phyloP scores from a whole-genome alignment of 2,113 vertebrate species.

The Neofelis nebulosa region DNA sequence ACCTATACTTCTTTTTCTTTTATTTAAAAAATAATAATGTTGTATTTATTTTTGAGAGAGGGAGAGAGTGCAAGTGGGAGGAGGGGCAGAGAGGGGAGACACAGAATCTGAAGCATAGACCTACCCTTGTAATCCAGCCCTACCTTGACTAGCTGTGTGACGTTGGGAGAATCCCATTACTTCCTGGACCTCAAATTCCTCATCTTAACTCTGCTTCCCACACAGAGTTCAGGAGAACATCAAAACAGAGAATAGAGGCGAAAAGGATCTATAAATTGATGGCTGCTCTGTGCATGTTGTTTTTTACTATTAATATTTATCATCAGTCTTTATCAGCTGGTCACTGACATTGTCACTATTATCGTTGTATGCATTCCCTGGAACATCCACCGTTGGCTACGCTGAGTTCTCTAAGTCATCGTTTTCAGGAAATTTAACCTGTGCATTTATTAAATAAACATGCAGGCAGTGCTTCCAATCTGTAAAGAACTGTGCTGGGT shows the following conservation, averaged over 20 bases:
- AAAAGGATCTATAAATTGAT: background rate
- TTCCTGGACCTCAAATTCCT: background rate
- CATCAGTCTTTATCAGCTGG: background rate
- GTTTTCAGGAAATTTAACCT: background rate
- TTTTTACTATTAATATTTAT: conserved; percentile 36
- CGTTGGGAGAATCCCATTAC: background rate
- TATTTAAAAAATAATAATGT: too few relatives aligned
- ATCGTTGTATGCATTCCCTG: background rate
- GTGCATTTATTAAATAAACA: conserved; percentile 61
- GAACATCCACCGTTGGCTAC: background rate
- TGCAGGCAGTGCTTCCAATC: background rate
- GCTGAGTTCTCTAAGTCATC: background rate
- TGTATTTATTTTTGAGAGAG: too few relatives aligned
- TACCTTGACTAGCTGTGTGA: background rate
- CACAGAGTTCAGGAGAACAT: background rate
- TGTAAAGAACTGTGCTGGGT: background rate
- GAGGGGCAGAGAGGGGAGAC: too few relatives aligned
- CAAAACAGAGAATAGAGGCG: background rate
- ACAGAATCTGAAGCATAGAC: too few relatives aligned
- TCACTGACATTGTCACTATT: background rate
- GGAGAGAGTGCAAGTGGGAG: too few relatives aligned
- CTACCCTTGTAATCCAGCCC: background rate
- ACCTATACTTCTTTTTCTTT: background rate
- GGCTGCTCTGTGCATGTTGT: background rate
- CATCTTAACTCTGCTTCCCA: background rate